phyloP scores from a whole-genome alignment of 2,888 invertebrate genomes.

The Hymenopus coronatus region DNA sequence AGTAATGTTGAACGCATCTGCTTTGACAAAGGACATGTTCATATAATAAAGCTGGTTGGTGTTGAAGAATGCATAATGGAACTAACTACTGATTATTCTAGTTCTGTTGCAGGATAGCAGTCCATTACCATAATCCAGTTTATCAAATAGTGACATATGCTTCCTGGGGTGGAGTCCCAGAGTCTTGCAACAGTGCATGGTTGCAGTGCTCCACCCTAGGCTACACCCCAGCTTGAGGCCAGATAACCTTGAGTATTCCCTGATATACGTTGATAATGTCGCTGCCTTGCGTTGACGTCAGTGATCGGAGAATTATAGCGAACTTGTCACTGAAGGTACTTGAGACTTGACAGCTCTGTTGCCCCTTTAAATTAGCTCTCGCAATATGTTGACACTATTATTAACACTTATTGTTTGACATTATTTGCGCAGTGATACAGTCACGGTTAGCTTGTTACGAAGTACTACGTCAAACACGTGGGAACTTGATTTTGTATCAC shows the following conservation, averaged over 20 bases:
- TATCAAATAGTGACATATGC: background rate
- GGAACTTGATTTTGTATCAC: too few species aligned
- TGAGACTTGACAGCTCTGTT: background rate
- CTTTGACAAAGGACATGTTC: too few species aligned
- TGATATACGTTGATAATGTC: background rate
- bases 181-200: background rate
- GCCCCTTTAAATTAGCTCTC: background rate
- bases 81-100: too few species aligned
- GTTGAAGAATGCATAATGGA: too few species aligned
- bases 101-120: too few species aligned
- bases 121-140: too few species aligned
- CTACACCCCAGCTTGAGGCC: background rate
- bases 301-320: background rate
- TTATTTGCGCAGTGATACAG: background rate
- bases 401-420: background rate
- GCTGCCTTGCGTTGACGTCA: background rate
- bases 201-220: background rate
- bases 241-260: background rate
- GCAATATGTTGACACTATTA: background rate
- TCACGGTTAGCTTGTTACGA: too few species aligned
- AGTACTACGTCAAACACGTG: too few species aligned
- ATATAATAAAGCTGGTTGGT: too few species aligned
- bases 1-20: too few species aligned
- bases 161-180: background rate
- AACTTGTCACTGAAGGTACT: background rate